Percentiles rank a stretch among this genome's conserved stretches.
Conservation (phyloP, 2,888 invertebrate genomes). For the Acanthoscelides obtectus region DNA sequence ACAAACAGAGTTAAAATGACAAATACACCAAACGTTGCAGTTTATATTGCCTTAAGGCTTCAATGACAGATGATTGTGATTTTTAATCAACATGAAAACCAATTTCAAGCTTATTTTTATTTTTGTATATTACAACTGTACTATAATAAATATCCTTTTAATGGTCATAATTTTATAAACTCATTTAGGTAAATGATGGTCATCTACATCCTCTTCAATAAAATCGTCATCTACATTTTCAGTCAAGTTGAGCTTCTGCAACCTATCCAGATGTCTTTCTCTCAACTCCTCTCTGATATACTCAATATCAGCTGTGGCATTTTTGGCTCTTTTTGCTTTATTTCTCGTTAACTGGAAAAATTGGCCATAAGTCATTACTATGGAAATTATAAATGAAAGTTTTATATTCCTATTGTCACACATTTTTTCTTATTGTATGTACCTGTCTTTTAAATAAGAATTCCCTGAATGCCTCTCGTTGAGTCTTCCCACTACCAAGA, state of each 20-base stretch:
- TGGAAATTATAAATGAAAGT: neutral
- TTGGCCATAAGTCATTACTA: neutral
- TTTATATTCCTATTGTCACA: neutral
- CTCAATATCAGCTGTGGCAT: conserved; percentile 32
- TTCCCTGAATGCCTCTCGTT: conserved; percentile 52
- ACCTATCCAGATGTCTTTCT: conserved; percentile 21
- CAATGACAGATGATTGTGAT: no score
- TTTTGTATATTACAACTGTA: no score
- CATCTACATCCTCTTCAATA: conserved; percentile 23
- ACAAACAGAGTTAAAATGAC: no score
- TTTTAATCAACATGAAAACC: no score
- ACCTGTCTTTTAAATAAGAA: conserved; percentile 55
- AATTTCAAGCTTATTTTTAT: no score
- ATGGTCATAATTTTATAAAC: no score
- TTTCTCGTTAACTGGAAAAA: conserved; percentile 33
- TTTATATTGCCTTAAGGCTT: no score
- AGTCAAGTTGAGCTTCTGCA: conserved; percentile 25
- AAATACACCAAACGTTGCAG: no score
- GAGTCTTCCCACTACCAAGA: conserved; percentile 36
- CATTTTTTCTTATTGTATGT: conserved; percentile 1
- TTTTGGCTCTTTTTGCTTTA: conserved; percentile 30
- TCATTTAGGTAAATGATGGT: neutral
- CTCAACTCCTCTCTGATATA: conserved; percentile 35
- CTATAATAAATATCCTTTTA: no score
- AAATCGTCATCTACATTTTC: conserved; percentile 28